A percentile compares a stretch with the other conserved stretches of the same genome.
phyloP scores from a whole-genome alignment of 2,888 invertebrate species.

The Coremacera marginata region DNA sequence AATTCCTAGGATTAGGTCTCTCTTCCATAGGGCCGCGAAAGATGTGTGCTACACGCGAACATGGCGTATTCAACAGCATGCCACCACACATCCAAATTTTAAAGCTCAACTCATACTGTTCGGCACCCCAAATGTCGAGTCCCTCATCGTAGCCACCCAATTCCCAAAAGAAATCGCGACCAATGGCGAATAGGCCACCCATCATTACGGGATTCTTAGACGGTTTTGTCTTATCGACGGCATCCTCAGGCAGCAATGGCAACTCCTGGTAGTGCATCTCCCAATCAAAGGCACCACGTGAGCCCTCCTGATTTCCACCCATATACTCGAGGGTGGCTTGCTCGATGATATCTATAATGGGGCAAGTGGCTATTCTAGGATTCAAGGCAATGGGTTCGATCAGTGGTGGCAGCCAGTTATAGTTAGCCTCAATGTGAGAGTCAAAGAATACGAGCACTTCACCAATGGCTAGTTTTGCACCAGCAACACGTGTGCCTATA shows the following conservation, averaged over 20 bases:
- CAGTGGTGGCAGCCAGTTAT: slow-evolving; percentile 93
- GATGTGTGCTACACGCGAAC: slow-evolving; percentile 92
- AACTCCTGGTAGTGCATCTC: slow-evolving; percentile 85
- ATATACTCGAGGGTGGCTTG: slow-evolving; percentile 88
- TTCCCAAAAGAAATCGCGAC: slow-evolving; percentile 93
- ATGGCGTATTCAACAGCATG: slow-evolving; percentile 90
- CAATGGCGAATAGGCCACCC: slow-evolving; percentile 95
- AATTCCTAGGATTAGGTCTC: slow-evolving; percentile 88
- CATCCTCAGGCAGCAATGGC: slow-evolving; percentile 75
- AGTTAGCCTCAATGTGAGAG: slow-evolving; percentile 90
- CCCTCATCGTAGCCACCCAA: slow-evolving; percentile 94
- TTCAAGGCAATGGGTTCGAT: too few relatives aligned
- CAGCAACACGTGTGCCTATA: slow-evolving; percentile 87
- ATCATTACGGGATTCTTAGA: slow-evolving; percentile 93
- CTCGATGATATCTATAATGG: slow-evolving; percentile 95
- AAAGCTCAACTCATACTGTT: slow-evolving; percentile 97
- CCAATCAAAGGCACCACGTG: slow-evolving; percentile 96
- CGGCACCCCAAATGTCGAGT: slow-evolving; percentile 97
- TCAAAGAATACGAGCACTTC: slow-evolving; percentile 91
- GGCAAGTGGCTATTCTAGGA: slow-evolving; percentile 94
- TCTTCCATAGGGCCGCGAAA: slow-evolving; percentile 91
- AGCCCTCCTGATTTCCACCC: slow-evolving; percentile 91
- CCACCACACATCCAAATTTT: slow-evolving; percentile 98
- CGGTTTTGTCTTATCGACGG: slow-evolving; percentile 57
- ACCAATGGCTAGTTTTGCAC: slow-evolving; percentile 81